phyloP scores from a whole-genome alignment of 2,888 invertebrate species.

The Laothoe populi region DNA sequence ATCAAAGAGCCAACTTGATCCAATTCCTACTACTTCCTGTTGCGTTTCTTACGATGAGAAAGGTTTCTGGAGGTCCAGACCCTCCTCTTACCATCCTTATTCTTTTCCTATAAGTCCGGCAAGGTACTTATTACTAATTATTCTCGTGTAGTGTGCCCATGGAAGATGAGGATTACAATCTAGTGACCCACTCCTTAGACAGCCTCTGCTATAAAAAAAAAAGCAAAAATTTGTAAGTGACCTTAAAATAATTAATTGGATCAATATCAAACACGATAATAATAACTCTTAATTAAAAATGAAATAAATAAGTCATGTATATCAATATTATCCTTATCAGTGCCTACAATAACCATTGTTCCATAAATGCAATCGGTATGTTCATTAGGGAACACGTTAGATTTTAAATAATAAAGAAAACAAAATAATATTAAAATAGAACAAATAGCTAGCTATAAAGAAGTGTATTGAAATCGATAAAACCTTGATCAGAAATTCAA shows the following conservation, averaged over 20 bases:
- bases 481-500: conserved; percentile 8
- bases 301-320: neutral
- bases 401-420: neutral
- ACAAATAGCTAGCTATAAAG: no score
- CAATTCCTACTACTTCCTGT: no score
- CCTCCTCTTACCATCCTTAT: no score
- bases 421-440: neutral
- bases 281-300: neutral
- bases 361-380: neutral
- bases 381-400: neutral
- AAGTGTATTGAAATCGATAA: no score
- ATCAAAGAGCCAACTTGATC: no score
- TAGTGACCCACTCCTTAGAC: no score
- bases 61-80: no score
- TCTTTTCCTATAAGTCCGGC: no score
- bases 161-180: no score
- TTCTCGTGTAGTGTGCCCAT: no score
- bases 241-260: conserved; percentile 10
- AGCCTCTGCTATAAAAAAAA: neutral
- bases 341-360: neutral
- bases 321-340: neutral
- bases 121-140: no score
- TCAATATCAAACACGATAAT: neutral
- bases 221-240: neutral
- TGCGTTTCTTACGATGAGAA: no score